phyloP scores from a whole-genome alignment of 1,140 invertebrate species.

The Ylistrum balloti region DNA sequence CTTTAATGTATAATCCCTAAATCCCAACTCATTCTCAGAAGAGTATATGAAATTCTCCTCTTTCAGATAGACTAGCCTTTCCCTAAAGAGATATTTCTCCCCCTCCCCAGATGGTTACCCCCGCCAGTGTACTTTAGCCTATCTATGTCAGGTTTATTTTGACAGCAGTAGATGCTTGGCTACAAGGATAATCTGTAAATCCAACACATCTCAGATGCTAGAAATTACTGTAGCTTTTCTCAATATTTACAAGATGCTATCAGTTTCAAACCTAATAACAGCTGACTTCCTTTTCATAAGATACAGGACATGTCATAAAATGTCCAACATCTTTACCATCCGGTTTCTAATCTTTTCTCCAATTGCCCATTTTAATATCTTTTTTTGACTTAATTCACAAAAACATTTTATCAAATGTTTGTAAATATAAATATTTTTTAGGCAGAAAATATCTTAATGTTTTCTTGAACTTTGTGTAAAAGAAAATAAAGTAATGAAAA shows the following conservation, averaged over 20 bases:
- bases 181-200: background rate
- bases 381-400: background rate
- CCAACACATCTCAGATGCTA: background rate
- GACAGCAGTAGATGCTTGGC: background rate
- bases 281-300: background rate
- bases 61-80: no score
- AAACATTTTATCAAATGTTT: background rate
- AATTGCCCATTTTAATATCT: background rate
- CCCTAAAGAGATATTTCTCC: background rate
- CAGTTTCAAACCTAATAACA: background rate
- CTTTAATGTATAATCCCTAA: no score
- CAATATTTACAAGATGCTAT: slow-evolving; percentile 3
- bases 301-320: background rate
- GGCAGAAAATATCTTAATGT: background rate
- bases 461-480: no score
- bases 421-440: background rate
- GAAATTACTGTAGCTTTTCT: background rate
- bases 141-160: slow-evolving; percentile 8
- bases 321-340: background rate
- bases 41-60: no score
- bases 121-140: background rate
- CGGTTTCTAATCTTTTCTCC: background rate
- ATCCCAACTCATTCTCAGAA: no score
- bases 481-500: no score
- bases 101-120: background rate